A percentile compares a stretch with the other conserved stretches of the same genome.
These are phyloP conservation scores for Criorhina ranunculi DNA, from an alignment of 2,888 invertebrate species.

Conservation along the genomic window DNA sequence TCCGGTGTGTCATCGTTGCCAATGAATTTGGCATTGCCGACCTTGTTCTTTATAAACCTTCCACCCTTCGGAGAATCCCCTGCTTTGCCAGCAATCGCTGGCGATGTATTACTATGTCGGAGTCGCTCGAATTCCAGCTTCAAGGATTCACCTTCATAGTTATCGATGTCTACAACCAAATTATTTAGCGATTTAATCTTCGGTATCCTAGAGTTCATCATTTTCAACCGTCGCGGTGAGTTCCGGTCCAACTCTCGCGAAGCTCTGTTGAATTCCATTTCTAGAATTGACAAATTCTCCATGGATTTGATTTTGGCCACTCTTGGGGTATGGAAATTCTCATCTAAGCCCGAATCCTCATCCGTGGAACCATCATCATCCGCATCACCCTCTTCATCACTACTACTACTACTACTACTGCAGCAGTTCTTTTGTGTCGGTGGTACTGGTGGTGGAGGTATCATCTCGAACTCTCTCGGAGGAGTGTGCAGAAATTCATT, in stretches of 20 bases:
- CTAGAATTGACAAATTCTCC: conserved; percentile 84
- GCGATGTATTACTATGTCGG: conserved; percentile 77
- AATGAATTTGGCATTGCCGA: conserved; percentile 84
- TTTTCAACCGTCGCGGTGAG: conserved; percentile 82
- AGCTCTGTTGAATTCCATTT: conserved; percentile 83
- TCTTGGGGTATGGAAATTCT: conserved; percentile 83
- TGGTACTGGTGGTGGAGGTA: conserved; percentile 30
- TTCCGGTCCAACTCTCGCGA: conserved; percentile 83
- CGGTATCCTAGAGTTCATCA: conserved; percentile 80
- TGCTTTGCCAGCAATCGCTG: conserved; percentile 51
- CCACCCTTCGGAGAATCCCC: conserved; percentile 80
- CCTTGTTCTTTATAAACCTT: conserved; percentile 82
- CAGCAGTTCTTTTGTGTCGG: conserved; percentile 78
- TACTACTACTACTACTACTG: conserved; percentile 77
- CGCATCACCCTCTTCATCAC: conserved; percentile 69
- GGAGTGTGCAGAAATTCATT: conserved; percentile 79
- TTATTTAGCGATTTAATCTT: conserved; percentile 84
- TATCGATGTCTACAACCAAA: conserved; percentile 81
- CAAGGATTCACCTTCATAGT: conserved; percentile 81
- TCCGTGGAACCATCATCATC: conserved; percentile 78
- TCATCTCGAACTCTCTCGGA: conserved; percentile 52
- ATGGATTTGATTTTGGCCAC: conserved; percentile 84
- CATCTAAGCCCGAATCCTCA: conserved; percentile 83
- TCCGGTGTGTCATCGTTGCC: conserved; percentile 82
- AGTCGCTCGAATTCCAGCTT: conserved; percentile 82